phyloP scores from a whole-genome alignment of 92 coral and sea anemone genomes.

The Phymanthus crucifer region DNA sequence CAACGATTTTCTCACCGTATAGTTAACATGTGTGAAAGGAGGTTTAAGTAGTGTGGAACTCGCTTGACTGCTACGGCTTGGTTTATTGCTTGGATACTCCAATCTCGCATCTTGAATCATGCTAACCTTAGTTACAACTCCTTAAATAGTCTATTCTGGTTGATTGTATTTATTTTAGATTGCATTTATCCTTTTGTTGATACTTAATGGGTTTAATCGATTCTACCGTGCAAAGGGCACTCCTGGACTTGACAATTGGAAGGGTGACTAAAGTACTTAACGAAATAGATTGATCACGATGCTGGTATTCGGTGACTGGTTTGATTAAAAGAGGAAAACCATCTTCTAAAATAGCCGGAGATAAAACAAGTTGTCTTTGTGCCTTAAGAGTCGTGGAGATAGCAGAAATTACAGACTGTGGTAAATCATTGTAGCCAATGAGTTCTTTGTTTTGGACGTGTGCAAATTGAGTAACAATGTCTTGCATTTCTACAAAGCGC shows the following conservation, averaged over 20 bases:
- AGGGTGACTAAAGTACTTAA: neutral
- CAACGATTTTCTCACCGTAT: too few species aligned
- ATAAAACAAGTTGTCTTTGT: neutral
- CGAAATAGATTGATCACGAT: neutral
- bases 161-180: too few species aligned
- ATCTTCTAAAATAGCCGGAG: neutral
- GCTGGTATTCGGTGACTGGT: conserved; percentile 5
- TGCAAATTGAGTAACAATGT: neutral
- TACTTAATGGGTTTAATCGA: neutral
- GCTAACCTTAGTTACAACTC: too few species aligned
- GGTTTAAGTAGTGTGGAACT: too few species aligned
- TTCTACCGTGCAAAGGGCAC: neutral
- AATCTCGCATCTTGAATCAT: too few species aligned
- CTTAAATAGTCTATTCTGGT: too few species aligned
- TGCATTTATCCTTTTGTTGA: neutral
- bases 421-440: neutral
- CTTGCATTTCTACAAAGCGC: neutral
- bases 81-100: too few species aligned
- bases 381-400: neutral
- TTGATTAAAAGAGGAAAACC: neutral
- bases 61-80: too few species aligned
- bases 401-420: neutral
- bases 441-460: neutral
- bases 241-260: neutral
- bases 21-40: too few species aligned